These are phyloP conservation scores for Ips typographus DNA, from an alignment of 1,140 invertebrate genomes.

Conservation along the genomic window DNA sequence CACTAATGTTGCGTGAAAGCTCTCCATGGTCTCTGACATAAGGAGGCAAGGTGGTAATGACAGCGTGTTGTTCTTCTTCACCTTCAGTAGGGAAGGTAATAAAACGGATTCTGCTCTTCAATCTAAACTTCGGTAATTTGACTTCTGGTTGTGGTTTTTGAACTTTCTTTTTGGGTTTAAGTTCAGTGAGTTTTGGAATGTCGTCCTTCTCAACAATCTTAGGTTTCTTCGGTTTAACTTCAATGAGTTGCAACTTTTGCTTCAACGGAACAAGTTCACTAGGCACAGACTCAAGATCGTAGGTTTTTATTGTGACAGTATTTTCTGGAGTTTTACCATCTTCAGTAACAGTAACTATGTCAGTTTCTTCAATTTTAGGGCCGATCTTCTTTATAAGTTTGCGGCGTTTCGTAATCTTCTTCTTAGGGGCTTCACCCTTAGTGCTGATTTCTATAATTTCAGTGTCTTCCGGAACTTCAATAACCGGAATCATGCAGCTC, in stretches of 20 bases:
- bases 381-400: constrained; percentile 45
- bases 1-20: constrained; percentile 68
- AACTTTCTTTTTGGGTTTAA: constrained; percentile 45
- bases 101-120: constrained; percentile 65
- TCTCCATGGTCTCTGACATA: constrained; percentile 62
- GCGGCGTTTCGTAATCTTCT: constrained; percentile 46
- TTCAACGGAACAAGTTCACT: constrained; percentile 28
- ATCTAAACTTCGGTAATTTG: constrained; percentile 63
- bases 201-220: constrained; percentile 37
- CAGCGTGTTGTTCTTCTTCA: constrained; percentile 54
- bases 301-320: constrained; percentile 41
- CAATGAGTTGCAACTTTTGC: constrained; percentile 37
- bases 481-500: constrained; percentile 32
- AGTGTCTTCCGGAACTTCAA: constrained; percentile 53
- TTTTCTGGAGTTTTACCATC: constrained; percentile 47
- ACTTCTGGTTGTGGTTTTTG: constrained; percentile 49
- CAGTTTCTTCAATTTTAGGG: constrained; percentile 45
- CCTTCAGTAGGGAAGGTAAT: constrained; percentile 60
- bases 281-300: constrained; percentile 22
- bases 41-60: constrained; percentile 57
- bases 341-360: constrained; percentile 48
- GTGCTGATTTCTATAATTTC: constrained; percentile 53
- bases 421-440: constrained; percentile 50
- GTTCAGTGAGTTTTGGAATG: constrained; percentile 39
- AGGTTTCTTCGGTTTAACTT: constrained; percentile 40